These are phyloP conservation scores for Drosophila neotestacea DNA, from an alignment of 2,888 invertebrate genomes.

Conservation along the genomic window DNA sequence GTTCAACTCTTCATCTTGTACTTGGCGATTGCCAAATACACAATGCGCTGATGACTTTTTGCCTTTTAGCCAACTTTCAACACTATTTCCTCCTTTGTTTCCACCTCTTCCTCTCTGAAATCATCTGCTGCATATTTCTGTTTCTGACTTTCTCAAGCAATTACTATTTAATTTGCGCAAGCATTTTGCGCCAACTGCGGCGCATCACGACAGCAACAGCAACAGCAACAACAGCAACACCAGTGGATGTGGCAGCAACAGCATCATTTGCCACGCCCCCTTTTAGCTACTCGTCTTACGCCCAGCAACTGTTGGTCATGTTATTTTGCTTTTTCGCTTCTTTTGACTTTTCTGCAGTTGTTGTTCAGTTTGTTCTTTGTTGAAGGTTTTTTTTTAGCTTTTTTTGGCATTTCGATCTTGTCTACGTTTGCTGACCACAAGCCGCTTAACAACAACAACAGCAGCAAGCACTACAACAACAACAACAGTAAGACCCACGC, in stretches of 20 bases:
- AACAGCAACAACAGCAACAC: neutral
- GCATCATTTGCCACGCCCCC: conserved; percentile 57
- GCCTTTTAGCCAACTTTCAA: conserved; percentile 55
- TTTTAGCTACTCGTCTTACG: conserved; percentile 57
- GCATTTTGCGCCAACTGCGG: conserved; percentile 61
- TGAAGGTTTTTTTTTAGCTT: conserved; percentile 1
- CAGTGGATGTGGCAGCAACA: conserved; percentile 5
- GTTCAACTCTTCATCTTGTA: conserved; percentile 5
- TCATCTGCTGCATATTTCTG: conserved; percentile 24
- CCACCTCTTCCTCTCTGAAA: neutral
- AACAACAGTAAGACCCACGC: conserved; percentile 33
- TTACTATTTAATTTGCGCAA: conserved; percentile 76
- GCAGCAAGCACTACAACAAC: conserved; percentile 17
- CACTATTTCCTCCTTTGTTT: conserved; percentile 1
- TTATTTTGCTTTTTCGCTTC: conserved; percentile 11
- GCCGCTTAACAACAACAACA: conserved; percentile 54
- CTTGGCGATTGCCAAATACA: conserved; percentile 26
- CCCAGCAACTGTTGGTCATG: conserved; percentile 21
- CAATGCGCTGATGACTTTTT: conserved; percentile 63
- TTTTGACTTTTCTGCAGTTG: conserved; percentile 1
- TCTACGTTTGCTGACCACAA: conserved; percentile 54
- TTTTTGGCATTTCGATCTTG: conserved; percentile 43
- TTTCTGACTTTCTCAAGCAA: conserved; percentile 75
- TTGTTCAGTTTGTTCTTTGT: conserved; percentile 1
- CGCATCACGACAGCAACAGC: conserved; percentile 39